These are phyloP conservation scores for Catalaphyllia jardinei DNA, from an alignment of 64 coral and sea anemone genomes.

Conservation along the genomic window DNA sequence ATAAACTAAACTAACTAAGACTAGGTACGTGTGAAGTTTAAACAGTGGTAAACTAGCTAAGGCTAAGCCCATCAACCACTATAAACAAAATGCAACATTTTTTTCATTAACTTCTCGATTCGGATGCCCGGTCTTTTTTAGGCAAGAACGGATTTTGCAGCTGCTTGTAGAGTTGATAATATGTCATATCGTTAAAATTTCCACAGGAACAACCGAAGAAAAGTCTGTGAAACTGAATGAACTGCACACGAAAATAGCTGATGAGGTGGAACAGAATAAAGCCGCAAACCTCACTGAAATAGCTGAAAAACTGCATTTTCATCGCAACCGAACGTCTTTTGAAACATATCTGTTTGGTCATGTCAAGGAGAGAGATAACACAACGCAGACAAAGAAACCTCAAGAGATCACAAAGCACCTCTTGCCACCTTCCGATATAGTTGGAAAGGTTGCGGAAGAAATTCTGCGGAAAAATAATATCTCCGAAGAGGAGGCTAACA, in stretches of 20 bases:
- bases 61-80: no score
- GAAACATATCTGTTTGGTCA: background rate
- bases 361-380: background rate
- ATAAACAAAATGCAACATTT: no score
- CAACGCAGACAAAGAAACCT: background rate
- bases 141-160: no score
- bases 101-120: no score
- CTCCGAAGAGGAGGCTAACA: conserved; percentile 58
- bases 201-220: background rate
- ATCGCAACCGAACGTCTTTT: background rate
- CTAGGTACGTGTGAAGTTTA: no score
- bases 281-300: background rate
- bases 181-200: background rate
- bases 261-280: background rate
- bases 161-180: background rate
- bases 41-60: no score
- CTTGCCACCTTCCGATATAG: conserved; percentile 56
- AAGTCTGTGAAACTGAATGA: background rate
- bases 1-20: no score
- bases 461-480: conserved; percentile 46
- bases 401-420: background rate
- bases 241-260: no score
- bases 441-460: conserved; percentile 53
- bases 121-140: no score
- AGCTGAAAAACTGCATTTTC: conserved; percentile 26